Conservation (phyloP, 2,888 invertebrate genomes). For the Pelosia muscerda region DNA sequence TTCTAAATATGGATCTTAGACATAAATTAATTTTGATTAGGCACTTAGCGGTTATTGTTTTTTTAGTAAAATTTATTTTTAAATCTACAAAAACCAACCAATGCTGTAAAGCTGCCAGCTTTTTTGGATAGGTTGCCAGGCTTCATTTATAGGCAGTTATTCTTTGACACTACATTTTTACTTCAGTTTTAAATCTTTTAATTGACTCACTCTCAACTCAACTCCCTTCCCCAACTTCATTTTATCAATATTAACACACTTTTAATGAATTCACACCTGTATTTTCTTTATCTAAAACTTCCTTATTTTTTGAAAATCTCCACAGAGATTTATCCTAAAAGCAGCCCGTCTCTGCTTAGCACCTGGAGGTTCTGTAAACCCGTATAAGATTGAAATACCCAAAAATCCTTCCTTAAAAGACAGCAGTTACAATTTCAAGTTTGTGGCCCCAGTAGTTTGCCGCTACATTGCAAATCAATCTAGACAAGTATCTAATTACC, state of each 20-base stretch:
- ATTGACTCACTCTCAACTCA: no score
- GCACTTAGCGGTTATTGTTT: background rate
- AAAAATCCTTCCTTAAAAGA: background rate
- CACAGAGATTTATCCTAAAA: no score
- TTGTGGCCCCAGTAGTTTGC: background rate
- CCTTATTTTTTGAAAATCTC: background rate
- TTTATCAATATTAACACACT: no score
- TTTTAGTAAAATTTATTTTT: background rate
- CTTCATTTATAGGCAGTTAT: no score
- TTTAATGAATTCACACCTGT: background rate
- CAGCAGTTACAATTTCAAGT: background rate
- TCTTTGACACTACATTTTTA: no score
- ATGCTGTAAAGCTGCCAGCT: background rate
- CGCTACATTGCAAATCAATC: background rate
- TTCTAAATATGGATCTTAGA: constrained; percentile 9
- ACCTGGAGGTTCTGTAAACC: background rate
- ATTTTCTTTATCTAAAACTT: background rate
- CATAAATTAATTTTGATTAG: background rate
- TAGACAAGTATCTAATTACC: background rate
- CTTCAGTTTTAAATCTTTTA: no score
- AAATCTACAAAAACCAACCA: background rate
- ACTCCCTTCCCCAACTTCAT: no score
- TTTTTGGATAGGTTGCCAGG: no score
- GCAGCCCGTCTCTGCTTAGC: background rate
- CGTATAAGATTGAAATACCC: background rate